Evolutionary conservation across 2,113 vertebrate species (phyloP).

Genomic region (Nyctibius bracteatus): DNA sequence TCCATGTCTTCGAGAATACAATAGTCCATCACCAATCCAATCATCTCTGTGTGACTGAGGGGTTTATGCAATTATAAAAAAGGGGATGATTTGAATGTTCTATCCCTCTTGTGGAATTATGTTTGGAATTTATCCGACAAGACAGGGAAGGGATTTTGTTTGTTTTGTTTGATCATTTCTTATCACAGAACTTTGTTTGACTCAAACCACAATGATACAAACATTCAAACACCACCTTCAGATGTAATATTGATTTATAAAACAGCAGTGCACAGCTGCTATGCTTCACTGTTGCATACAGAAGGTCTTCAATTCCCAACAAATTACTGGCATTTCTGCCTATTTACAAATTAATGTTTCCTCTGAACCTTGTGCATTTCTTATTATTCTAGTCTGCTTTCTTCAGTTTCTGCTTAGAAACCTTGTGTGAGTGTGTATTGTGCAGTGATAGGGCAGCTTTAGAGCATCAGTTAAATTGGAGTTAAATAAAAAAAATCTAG

Average conservation of each 20-base stretch:
- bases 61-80: constrained; percentile 69
- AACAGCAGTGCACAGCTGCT: constrained; percentile 66
- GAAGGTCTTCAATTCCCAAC: constrained; percentile 72
- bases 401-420: constrained; percentile 61
- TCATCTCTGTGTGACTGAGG: constrained; percentile 60
- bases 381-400: constrained; percentile 69
- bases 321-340: constrained; percentile 69
- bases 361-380: constrained; percentile 46
- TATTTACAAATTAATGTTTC: constrained; percentile 76
- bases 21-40: constrained; percentile 62
- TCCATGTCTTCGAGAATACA: constrained; percentile 63
- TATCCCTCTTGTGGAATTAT: constrained; percentile 63
- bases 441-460: constrained; percentile 50
- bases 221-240: constrained; percentile 70
- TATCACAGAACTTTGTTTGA: constrained; percentile 73
- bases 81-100: constrained; percentile 64
- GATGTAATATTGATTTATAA: constrained; percentile 74
- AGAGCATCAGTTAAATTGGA: constrained; percentile 76
- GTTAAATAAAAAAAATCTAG: constrained; percentile 76
- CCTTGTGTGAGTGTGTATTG: constrained; percentile 23
- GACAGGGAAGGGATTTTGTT: constrained; percentile 60
- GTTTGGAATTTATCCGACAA: constrained; percentile 64
- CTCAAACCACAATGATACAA: constrained; percentile 65
- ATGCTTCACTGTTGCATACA: constrained; percentile 58
- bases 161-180: constrained; percentile 74